A percentile compares a stretch with the other conserved stretches of the same genome.
These are phyloP conservation scores for Dipodomys spectabilis DNA, from an alignment of 2,113 vertebrate species.

Conservation along the genomic window DNA sequence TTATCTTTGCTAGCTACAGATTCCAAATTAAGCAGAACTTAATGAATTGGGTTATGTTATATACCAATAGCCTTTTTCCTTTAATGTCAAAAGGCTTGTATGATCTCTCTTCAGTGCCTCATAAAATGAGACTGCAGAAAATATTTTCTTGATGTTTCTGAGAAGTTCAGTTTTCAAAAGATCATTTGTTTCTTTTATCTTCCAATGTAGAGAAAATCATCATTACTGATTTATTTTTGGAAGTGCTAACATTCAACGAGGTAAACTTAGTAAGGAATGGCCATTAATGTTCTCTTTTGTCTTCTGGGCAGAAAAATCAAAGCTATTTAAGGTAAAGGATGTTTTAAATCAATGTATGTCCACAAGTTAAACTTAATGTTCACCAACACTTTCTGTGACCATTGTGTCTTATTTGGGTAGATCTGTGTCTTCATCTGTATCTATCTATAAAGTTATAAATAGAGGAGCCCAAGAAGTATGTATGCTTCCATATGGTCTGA, in stretches of 20 bases:
- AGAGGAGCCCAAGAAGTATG: neutral
- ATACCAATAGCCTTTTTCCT: slow-evolving; percentile 38
- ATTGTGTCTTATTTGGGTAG: slow-evolving; percentile 59
- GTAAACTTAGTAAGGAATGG: slow-evolving; percentile 82
- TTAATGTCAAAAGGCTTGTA: slow-evolving; percentile 82
- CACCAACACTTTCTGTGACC: slow-evolving; percentile 76
- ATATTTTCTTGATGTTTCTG: slow-evolving; percentile 80
- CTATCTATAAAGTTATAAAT: neutral
- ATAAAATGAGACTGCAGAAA: slow-evolving; percentile 69
- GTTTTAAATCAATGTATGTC: slow-evolving; percentile 84
- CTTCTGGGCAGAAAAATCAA: slow-evolving; percentile 88
- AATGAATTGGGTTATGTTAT: slow-evolving; percentile 43
- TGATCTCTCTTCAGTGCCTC: slow-evolving; percentile 69
- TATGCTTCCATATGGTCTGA: neutral
- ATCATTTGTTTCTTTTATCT: slow-evolving; percentile 78
- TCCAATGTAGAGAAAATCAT: slow-evolving; percentile 75
- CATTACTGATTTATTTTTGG: slow-evolving; percentile 78
- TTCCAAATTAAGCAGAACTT: slow-evolving; percentile 56
- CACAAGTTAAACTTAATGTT: slow-evolving; percentile 81
- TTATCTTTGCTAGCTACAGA: slow-evolving; percentile 1
- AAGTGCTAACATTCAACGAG: slow-evolving; percentile 80
- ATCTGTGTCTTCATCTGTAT: neutral
- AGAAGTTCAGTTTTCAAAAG: slow-evolving; percentile 73
- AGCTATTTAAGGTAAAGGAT: slow-evolving; percentile 87
- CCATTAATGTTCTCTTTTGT: slow-evolving; percentile 86